phyloP scores from a whole-genome alignment of 1,140 invertebrate species.

The Andricus grossulariae region DNA sequence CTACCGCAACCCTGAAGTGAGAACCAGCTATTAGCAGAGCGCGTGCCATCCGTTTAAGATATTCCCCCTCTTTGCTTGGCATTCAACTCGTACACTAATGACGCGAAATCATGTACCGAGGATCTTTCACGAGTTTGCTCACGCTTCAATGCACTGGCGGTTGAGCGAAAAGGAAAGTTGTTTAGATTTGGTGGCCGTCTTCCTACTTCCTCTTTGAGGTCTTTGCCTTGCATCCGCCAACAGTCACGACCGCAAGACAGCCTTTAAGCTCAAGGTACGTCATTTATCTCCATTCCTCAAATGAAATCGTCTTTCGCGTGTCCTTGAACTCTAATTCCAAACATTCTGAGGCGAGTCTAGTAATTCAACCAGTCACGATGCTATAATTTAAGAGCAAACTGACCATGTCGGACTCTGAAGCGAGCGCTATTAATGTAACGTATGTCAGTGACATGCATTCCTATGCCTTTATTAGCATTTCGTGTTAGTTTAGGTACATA shows the following conservation, averaged over 20 bases:
- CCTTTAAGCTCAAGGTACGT: too few species aligned
- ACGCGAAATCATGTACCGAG: conserved; percentile 48
- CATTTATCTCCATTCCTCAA: too few species aligned
- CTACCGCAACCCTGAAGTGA: conserved; percentile 55
- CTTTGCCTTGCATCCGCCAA: too few species aligned
- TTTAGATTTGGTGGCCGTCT: conserved; percentile 36
- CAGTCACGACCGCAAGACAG: conserved; percentile 7
- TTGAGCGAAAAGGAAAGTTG: conserved; percentile 33
- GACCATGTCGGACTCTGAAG: conserved; percentile 54
- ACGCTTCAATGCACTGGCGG: conserved; percentile 35
- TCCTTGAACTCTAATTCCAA: too few species aligned
- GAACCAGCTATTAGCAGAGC: conserved; percentile 61
- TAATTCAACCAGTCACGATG: neutral
- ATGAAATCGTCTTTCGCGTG: too few species aligned
- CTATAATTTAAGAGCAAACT: conserved; percentile 52
- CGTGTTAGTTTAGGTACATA: too few species aligned
- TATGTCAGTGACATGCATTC: conserved; percentile 61
- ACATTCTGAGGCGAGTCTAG: too few species aligned
- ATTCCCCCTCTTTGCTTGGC: conserved; percentile 42
- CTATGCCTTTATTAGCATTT: conserved; percentile 40
- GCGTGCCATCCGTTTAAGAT: conserved; percentile 63
- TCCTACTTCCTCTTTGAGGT: too few species aligned
- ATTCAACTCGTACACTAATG: conserved; percentile 45
- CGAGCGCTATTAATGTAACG: conserved; percentile 60
- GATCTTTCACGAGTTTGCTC: conserved; percentile 47